Base-by-base conservation (phyloP, 2,113 vertebrate genomes). In the Synodontis membranacea region DNA sequence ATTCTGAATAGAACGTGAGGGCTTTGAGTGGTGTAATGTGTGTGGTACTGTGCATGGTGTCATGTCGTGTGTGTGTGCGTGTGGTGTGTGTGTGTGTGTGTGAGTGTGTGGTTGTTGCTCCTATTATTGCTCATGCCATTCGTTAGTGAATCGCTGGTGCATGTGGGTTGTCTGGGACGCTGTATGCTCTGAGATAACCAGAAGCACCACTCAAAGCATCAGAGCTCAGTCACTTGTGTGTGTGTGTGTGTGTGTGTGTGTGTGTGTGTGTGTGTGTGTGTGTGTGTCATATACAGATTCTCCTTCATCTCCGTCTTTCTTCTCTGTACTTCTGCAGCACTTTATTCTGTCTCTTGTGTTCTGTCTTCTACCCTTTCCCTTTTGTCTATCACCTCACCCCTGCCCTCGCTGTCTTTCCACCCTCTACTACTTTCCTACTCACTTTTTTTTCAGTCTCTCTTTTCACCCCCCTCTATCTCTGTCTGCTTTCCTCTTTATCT, bases 401-500 rank as follows among this genome's bases (percentile, higher is more conserved):
- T 80, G 48, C 85, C 64, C 85, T 81, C 52, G 21, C 79, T 74
- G 34, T 39, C 50, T 74, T 75, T 66, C 44, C 42, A 4, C 39
- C 23, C 21, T 75, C 82, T 56, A 42, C 82, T 70, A 34, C 54
- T 62, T 85, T 48, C 60, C 42, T 9, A 6, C 52, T 66, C 84
- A 8, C 68, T 78, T 80, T 68, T 78, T 80, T 68, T 80, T 64
- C 85, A 66, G 42, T 74, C 42, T 54, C 88, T 48, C 80, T 9
- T 28, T 56, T 76, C n/a, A 31, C 48, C 42, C 64, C 46, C 42
- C 44, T 25, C 62, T 44, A n/a, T n/a, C 5, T 42, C 88, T 37
- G 31, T 76, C 70, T 48, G 54, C 48, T 46, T 46, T 60, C 39
- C 52, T 42, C 87, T 44, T 66, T 93, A 94, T 94, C 94, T 90